phyloP scores from a whole-genome alignment of 2,113 vertebrate species.

The Tenrec ecaudatus region DNA sequence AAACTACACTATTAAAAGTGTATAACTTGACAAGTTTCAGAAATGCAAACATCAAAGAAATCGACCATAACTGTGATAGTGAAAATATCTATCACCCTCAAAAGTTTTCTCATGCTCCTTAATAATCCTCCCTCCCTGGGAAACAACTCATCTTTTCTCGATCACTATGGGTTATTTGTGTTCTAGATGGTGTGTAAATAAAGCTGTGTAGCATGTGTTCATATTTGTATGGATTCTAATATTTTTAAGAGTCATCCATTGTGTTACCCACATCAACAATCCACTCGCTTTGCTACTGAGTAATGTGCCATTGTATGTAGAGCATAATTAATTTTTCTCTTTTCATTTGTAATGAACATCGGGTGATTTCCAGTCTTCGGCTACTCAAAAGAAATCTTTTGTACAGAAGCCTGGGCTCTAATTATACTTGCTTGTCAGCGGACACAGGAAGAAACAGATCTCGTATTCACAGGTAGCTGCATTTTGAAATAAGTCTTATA shows the following conservation, averaged over 20 bases:
- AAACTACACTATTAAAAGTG: background rate
- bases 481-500: background rate
- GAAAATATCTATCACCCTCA: background rate
- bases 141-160: background rate
- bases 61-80: background rate
- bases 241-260: slow-evolving; percentile 18
- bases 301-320: background rate
- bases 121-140: background rate
- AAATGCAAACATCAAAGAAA: background rate
- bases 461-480: background rate
- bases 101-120: background rate
- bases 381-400: background rate
- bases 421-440: background rate
- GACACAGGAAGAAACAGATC: background rate
- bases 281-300: background rate
- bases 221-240: background rate
- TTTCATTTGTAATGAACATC: background rate
- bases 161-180: background rate
- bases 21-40: background rate
- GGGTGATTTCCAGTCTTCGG: background rate
- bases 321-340: background rate
- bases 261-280: background rate
- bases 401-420: background rate
- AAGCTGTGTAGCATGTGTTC: background rate
- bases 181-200: slow-evolving; percentile 7